Evolutionary conservation across 2,113 vertebrate species (phyloP), one percentile per base, ranked within the genome.

Genomic region (Poeciliopsis occidentalis): DNA sequence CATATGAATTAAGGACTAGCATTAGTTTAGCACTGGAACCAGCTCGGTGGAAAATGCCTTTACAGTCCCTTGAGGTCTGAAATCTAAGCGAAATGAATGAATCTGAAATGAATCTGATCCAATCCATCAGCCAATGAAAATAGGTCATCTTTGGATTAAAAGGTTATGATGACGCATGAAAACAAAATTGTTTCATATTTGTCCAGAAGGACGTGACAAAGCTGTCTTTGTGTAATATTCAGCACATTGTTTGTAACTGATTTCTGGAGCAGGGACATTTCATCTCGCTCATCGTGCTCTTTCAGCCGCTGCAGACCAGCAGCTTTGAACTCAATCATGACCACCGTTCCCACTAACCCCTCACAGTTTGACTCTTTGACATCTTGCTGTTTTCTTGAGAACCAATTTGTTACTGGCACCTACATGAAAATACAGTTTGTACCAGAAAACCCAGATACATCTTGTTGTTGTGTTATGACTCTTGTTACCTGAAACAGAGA

Each of bases 271-370:
- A 39, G n/a, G 51, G n/a, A 54, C 30, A 72, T 57, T 26, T 60
- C 51, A 39, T 54, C 34, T 61, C 10, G 4, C 64, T 64, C 63
- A 61, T 73, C 57, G 54, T 63, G 24, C 61, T 69, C 65, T 44
- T 60, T 60, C 54, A 29, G 69, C 15, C 26, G 57, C 67, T 7
- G n/a, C 60, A 66, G 71, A 73, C 44, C 79, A 61, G 67, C 76
- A 61, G 19, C 60, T 70, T 60, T 76, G 83, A 85, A 83, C 73
- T 83, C 78, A 77, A 37, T 85, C 81, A 77, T 76, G 24, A 80
- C 41, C 12, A 51, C 26, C 19, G 8, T 24, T 70, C 57, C 73
- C 67, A 30, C 60, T 64, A 39, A 66, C 37, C 34, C 8, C 12
- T 85, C 76, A 72, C 75, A 66, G 75, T 76, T 78, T 87, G 80